Base-by-base conservation (phyloP, 2,113 vertebrate genomes). In the Machaerirhynchus nigripectus region DNA sequence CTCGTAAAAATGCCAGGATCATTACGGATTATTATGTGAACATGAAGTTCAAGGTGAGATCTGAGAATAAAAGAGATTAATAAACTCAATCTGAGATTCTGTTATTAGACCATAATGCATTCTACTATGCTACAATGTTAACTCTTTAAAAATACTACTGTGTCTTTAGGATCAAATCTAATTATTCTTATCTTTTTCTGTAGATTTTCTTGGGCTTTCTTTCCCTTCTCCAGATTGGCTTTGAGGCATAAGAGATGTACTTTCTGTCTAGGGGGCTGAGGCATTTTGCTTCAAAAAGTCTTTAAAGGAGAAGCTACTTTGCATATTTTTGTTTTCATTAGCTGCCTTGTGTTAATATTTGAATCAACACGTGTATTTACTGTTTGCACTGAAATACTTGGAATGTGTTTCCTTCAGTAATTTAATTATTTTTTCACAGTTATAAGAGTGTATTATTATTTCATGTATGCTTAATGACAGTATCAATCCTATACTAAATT, bases 21-120 rank as follows among this genome's bases (percentile, higher is more conserved):
- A 98, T 99, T 95, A 99, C 99, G 2, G 98, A 98, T 92, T 99
- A 99, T 96, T 99, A 98, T 64, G 97, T 98, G 88, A 99, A 98
- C 96, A 97, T 98, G 68, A 98, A 98, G 10, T 99, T 99, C 97
- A 99, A 99, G 97, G 99, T 99, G 88, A 96, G 86, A 90, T 89
- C 93, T 70, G 60, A 56, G 71, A 90, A 78, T 47, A 49, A 49
- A 83, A 82, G 33, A 67, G 15, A 64, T 13, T 14, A 5, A 19
- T 44, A 44, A 44, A 44, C 42, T 44, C 68, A 33, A 40, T 71
- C 15, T 74, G 39, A 37, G 27, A 70, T 49, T 65, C 18, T 49
- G 20, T 63, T 15, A 49, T 46, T 61, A 83, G 47, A 85, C 52
- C 7, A 16, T 33, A 69, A 68, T 60, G 33, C 22, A 30, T 63